phyloP scores from a whole-genome alignment of 1,140 invertebrate genomes.

The Lysiphlebus fabarum region DNA sequence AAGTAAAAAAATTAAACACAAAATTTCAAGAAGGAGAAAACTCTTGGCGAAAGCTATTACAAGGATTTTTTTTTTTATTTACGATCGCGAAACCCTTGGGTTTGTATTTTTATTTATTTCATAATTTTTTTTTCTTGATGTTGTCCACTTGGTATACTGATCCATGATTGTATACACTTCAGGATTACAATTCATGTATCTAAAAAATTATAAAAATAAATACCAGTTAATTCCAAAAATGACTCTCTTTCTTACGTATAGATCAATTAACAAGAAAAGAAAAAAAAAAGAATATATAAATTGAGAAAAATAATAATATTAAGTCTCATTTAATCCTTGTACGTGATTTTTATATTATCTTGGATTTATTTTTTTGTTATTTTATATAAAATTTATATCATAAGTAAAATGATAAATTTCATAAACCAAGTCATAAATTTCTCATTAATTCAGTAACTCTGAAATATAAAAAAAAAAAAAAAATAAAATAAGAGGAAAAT shows the following conservation, averaged over 20 bases:
- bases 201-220: too few species aligned
- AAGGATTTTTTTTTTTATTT: slow-evolving; percentile 58
- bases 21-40: slow-evolving; percentile 14
- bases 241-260: slow-evolving; percentile 50
- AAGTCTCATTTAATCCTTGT: neutral
- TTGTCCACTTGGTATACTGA: slow-evolving; percentile 20
- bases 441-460: too few species aligned
- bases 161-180: slow-evolving; percentile 5
- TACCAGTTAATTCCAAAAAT: slow-evolving; percentile 26
- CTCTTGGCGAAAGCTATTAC: slow-evolving; percentile 49
- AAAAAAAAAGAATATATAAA: slow-evolving; percentile 17
- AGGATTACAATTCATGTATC: too few species aligned
- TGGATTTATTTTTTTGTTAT: neutral
- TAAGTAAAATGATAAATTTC: too few species aligned
- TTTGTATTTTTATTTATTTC: slow-evolving; percentile 6
- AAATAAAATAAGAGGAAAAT: too few species aligned
- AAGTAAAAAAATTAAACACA: slow-evolving; percentile 23
- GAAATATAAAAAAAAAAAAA: too few species aligned
- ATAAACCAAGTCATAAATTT: too few species aligned
- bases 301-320: slow-evolving; percentile 9
- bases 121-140: slow-evolving; percentile 13
- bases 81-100: slow-evolving; percentile 41
- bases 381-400: slow-evolving; percentile 14
- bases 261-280: slow-evolving; percentile 52
- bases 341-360: slow-evolving; percentile 11